These are phyloP conservation scores for Nomia melanderi DNA, from an alignment of 1,140 invertebrate species.

Conservation along the genomic window DNA sequence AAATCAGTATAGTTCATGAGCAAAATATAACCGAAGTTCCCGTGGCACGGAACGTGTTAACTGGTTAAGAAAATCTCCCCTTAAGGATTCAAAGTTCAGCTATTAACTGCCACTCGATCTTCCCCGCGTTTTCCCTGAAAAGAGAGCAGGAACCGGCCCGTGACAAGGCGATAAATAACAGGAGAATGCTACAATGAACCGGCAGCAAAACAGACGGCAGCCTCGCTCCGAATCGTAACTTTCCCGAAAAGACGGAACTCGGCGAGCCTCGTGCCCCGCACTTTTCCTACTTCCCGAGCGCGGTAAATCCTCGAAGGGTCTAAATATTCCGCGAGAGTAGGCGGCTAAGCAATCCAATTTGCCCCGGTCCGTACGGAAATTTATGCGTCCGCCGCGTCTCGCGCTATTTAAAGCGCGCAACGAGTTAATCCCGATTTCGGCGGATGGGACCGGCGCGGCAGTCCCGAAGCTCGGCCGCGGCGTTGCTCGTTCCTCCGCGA, in stretches of 20 bases:
- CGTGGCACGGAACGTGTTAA: too few relatives aligned
- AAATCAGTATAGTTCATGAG: too few relatives aligned
- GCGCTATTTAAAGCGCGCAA: conserved; percentile 6
- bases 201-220: not conserved
- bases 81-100: too few relatives aligned
- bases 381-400: conserved; percentile 17
- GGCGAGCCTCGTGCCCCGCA: not conserved
- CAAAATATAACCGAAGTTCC: too few relatives aligned
- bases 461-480: too few relatives aligned
- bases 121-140: too few relatives aligned
- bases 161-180: conserved; percentile 6
- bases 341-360: conserved; percentile 25
- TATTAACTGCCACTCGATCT: not conserved
- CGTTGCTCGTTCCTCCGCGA: not conserved
- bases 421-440: conserved; percentile 15
- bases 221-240: conserved; percentile 4
- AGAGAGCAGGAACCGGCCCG: not conserved
- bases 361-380: conserved; percentile 3
- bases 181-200: not conserved
- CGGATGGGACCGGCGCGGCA: too few relatives aligned
- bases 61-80: too few relatives aligned
- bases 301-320: conserved; percentile 30
- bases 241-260: not conserved
- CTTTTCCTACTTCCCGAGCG: not conserved
- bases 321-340: conserved; percentile 18